Percentiles rank a stretch among this genome's conserved stretches.
These are phyloP conservation scores for Pogonus chalceus DNA, from an alignment of 1,140 invertebrate genomes.

Conservation along the genomic window DNA sequence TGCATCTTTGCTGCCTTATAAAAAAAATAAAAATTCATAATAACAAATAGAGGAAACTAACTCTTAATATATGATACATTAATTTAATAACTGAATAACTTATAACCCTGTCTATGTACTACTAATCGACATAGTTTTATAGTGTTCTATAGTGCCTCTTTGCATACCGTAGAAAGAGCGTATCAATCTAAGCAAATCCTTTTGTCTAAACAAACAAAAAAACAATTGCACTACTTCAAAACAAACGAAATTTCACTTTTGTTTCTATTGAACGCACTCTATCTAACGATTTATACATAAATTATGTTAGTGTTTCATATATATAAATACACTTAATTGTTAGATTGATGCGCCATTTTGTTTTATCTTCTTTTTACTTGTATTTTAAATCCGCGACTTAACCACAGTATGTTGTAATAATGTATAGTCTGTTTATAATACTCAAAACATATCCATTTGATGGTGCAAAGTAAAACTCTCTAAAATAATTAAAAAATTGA, in stretches of 20 bases:
- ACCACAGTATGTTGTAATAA: not conserved
- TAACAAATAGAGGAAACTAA: constrained; percentile 29
- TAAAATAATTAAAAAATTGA: constrained; percentile 20
- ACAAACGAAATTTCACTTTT: no score
- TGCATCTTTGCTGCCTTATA: constrained; percentile 32
- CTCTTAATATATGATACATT: constrained; percentile 17
- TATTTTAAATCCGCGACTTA: not conserved
- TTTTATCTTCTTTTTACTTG: not conserved
- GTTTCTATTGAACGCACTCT: no score
- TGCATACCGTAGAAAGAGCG: not conserved
- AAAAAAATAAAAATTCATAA: constrained; percentile 18
- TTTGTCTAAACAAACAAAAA: no score
- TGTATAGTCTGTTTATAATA: constrained; percentile 15
- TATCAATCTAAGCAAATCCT: no score
- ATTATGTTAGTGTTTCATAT: no score
- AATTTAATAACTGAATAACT: not conserved
- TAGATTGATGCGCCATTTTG: not conserved
- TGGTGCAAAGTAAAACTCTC: constrained; percentile 27
- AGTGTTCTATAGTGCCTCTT: constrained; percentile 32
- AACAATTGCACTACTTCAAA: no score
- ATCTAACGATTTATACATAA: no score
- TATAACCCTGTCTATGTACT: constrained; percentile 19
- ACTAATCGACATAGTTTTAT: constrained; percentile 22
- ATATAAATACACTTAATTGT: no score
- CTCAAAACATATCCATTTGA: constrained; percentile 31